Conservation (phyloP, 2,797 vertebrate genomes). For the Champsocephalus esox region DNA sequence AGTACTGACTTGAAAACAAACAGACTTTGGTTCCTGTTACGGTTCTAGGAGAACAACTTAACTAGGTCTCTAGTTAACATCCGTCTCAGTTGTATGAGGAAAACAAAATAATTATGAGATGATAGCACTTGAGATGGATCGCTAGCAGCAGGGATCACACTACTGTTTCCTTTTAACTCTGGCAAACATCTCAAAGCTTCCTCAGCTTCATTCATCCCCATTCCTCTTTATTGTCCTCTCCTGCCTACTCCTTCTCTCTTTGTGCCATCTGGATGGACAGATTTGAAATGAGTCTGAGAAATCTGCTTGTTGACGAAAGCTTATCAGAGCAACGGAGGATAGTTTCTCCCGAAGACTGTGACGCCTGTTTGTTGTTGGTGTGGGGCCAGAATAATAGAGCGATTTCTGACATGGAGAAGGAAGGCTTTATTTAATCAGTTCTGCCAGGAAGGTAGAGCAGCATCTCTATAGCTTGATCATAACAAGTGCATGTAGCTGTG, state of each 20-base stretch:
- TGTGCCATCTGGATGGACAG: slow-evolving; percentile 80
- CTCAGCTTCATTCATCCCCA: slow-evolving; percentile 47
- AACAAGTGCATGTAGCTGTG: slow-evolving; percentile 13
- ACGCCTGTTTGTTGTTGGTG: slow-evolving; percentile 62
- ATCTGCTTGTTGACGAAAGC: slow-evolving; percentile 76
- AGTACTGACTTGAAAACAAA: background rate
- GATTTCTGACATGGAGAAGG: slow-evolving; percentile 56
- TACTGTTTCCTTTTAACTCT: slow-evolving; percentile 34
- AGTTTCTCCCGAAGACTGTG: slow-evolving; percentile 58
- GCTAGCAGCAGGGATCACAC: background rate
- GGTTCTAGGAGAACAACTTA: slow-evolving; percentile 3
- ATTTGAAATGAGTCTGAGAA: slow-evolving; percentile 70
- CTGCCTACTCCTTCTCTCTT: slow-evolving; percentile 45
- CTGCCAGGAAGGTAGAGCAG: slow-evolving; percentile 33
- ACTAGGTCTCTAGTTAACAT: slow-evolving; percentile 6
- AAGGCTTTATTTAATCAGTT: slow-evolving; percentile 38
- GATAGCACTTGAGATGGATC: background rate
- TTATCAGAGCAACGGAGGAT: slow-evolving; percentile 67
- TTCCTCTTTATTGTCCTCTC: slow-evolving; percentile 47
- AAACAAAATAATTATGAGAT: slow-evolving; percentile 2
- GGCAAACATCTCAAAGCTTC: slow-evolving; percentile 32
- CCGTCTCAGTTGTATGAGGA: background rate
- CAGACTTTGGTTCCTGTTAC: background rate
- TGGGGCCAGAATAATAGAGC: slow-evolving; percentile 41
- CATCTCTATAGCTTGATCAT: slow-evolving; percentile 29